A percentile compares a stretch with the other conserved stretches of the same genome.
phyloP scores from a whole-genome alignment of 2,797 vertebrate species.

The Podargus strigoides region DNA sequence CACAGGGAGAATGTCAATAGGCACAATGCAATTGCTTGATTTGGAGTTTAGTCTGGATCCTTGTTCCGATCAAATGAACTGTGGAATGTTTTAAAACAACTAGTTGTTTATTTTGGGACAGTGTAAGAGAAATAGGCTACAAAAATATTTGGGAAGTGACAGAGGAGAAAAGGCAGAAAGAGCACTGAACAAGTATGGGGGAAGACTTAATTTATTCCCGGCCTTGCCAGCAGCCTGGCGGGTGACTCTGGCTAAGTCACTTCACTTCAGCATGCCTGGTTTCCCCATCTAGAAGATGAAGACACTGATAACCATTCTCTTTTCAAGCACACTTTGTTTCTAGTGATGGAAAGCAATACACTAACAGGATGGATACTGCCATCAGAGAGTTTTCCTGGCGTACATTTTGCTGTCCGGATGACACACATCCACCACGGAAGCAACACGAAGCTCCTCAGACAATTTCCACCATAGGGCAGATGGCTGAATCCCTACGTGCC shows the following conservation, averaged over 20 bases:
- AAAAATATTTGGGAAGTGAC: slow-evolving; percentile 30
- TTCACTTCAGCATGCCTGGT: background rate
- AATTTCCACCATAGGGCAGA: background rate
- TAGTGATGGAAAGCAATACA: background rate
- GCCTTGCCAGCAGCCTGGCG: background rate
- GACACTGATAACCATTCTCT: background rate
- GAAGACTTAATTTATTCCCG: background rate
- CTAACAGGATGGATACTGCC: background rate
- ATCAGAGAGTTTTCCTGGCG: background rate
- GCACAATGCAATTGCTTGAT: slow-evolving; percentile 53
- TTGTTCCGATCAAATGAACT: slow-evolving; percentile 47
- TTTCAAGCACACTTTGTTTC: background rate
- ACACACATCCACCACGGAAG: background rate
- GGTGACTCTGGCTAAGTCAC: background rate
- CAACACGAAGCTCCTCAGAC: background rate
- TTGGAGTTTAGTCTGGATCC: slow-evolving; percentile 36
- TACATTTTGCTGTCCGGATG: background rate
- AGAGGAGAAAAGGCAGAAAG: background rate
- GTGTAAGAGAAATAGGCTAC: slow-evolving; percentile 9
- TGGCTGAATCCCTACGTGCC: background rate
- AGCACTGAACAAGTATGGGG: background rate
- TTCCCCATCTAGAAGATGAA: background rate
- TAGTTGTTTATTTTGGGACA: slow-evolving; percentile 27
- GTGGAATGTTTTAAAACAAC: slow-evolving; percentile 57
- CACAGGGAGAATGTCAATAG: slow-evolving; percentile 59